Evolutionary conservation across 2,888 invertebrate species (phyloP), one percentile per base, ranked within the genome.

Genomic region (Lathronympha strigana): DNA sequence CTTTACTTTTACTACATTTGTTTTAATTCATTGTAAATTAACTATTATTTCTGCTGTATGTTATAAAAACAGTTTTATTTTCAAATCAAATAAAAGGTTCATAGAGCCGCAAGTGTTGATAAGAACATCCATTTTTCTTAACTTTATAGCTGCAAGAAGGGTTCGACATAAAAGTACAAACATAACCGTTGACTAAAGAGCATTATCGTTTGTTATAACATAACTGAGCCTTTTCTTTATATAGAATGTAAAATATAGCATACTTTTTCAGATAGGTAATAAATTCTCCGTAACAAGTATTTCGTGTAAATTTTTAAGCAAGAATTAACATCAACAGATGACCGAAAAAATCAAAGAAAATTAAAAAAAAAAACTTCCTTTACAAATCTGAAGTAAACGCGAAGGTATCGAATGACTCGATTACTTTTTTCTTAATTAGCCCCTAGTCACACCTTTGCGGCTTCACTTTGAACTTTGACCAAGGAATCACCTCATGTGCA

Each of bases 391-490:
- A 47, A 45, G 64, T 54, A 66, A 66, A 51, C 58, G 67, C 68
- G 31, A 71, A 66, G 68, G 76, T 80, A 80, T 81, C 76, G 68
- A 76, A 75, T 83, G 71, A 77, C 81, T 71, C 76, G 75, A 73
- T 74, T 78, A 76, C 74, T 76, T 77, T 79, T 80, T 75, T 73
- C 67, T 72, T 84, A 89, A 90, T 90, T 90, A 90, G 80, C 76
- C 76, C 67, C 73, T 76, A 76, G 77, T 78, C 79, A 84, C 86
- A 84, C 83, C 82, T 81, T 75, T 71, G 69, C 53, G 91, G 91
- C 83, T 91, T 91, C 91, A 69, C 73, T 75, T 66, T 72, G 78
- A 89, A 89, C 89, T 90, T 85, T 87, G 91, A 88, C 91, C 90
- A 84, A 72, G 79, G 88, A 90, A 88, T 76, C 88, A 87, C 36